A percentile compares a stretch with the other conserved stretches of the same genome.
phyloP scores from a whole-genome alignment of 92 coral and sea anemone species.

The Epizoanthus rinbou region DNA sequence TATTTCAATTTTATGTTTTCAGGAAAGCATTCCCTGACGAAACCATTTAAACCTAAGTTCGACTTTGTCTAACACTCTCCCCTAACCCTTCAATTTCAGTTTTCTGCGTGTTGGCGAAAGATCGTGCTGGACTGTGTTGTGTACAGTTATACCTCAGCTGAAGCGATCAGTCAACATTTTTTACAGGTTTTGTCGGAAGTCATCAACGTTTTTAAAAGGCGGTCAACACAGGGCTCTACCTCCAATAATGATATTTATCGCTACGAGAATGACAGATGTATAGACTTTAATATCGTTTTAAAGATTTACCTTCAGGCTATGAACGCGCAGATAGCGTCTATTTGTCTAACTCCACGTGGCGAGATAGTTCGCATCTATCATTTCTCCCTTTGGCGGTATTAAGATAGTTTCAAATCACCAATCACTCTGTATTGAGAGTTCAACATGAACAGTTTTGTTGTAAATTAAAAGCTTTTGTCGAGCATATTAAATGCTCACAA shows the following conservation, averaged over 20 bases:
- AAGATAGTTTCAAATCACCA: neutral
- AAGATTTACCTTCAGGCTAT: constrained; percentile 14
- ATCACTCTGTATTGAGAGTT: too few relatives aligned
- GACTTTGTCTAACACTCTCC: too few relatives aligned
- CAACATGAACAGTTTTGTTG: too few relatives aligned
- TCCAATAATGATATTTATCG: neutral
- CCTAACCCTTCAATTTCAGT: too few relatives aligned
- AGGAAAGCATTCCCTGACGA: too few relatives aligned
- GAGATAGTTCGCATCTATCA: neutral
- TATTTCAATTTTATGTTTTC: too few relatives aligned
- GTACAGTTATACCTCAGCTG: too few relatives aligned
- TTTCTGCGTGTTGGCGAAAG: too few relatives aligned
- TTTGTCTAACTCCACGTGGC: constrained; percentile 17
- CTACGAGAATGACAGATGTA: constrained; percentile 23
- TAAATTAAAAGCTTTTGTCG: too few relatives aligned
- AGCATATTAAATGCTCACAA: too few relatives aligned
- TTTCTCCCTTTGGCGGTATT: neutral
- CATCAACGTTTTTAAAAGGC: constrained; percentile 7
- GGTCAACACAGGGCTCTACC: neutral
- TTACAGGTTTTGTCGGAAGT: neutral
- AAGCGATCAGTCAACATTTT: neutral
- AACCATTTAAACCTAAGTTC: too few relatives aligned
- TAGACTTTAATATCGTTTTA: constrained; percentile 23
- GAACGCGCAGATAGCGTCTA: neutral
- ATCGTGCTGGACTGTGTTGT: too few relatives aligned